phyloP scores from a whole-genome alignment of 2,888 invertebrate species.

The Heliothis peltigera region DNA sequence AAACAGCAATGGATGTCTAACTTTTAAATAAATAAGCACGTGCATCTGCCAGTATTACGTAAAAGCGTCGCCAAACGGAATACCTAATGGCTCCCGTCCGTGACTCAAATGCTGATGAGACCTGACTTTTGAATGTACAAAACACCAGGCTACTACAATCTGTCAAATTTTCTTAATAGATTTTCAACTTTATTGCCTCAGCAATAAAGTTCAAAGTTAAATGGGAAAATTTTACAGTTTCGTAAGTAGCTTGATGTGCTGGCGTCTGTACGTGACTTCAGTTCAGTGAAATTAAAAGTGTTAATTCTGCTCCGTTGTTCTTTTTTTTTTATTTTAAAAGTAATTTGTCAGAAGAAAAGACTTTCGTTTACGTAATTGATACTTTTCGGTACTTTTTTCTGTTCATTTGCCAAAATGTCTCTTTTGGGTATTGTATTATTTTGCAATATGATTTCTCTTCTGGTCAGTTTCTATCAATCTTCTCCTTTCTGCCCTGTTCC shows the following conservation, averaged over 20 bases:
- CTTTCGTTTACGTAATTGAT: constrained; percentile 28
- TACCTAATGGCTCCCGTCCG: constrained; percentile 48
- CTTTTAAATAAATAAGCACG: constrained; percentile 4
- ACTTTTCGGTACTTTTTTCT: constrained; percentile 15
- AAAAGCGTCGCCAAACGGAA: constrained; percentile 43
- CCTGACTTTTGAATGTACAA: constrained; percentile 43
- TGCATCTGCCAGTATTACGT: constrained; percentile 48
- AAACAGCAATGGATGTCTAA: constrained; percentile 26
- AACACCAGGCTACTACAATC: no score
- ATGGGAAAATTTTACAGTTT: no score
- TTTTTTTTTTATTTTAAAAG: constrained; percentile 39
- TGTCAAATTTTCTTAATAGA: no score
- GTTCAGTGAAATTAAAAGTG: constrained; percentile 61
- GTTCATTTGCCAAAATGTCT: not conserved
- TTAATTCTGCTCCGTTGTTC: constrained; percentile 40
- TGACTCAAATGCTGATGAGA: constrained; percentile 50
- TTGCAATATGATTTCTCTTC: not conserved
- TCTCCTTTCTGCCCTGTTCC: no score
- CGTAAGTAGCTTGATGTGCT: no score
- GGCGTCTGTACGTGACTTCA: constrained; percentile 49
- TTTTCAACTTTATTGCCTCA: no score
- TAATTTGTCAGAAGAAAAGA: constrained; percentile 34
- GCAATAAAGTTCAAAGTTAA: no score
- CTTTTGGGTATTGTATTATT: not conserved
- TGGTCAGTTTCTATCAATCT: not conserved